Base-by-base conservation (phyloP, 2,113 vertebrate species). In the Corythornis madagascariensis region DNA sequence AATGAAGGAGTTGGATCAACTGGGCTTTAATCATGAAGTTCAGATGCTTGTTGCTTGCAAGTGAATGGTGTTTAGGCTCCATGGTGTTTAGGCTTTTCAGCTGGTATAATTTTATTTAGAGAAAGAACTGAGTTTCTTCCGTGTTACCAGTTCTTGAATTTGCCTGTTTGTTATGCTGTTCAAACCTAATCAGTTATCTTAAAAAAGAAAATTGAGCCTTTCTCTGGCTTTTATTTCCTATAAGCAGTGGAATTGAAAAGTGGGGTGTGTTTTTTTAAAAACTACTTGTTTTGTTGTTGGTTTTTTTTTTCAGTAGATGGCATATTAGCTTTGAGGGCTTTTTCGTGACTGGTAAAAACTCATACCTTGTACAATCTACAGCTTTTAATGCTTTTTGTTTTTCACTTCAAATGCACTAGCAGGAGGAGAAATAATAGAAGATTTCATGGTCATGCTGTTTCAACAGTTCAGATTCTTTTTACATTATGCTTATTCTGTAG, bases 1-100 rank as follows among this genome's bases (percentile, higher is more conserved):
- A 88, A 86, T 67, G 86, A 83, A 91, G 93, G 65, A 50, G 79
- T 64, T 83, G 92, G 69, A 88, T 94, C 83, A 53, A 83, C 61
- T 60, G 80, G 73, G 25, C 93, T 95, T 93, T 81, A 73, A 56
- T 93, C 72, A 42, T 89, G 9, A 83, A 78, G 73, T 95, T 86
- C 71, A 43, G 47, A 65, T 93, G 91, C 83, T 88, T 83, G 76
- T 63, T 83, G 79, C 80, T 75, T 63, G 33, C 72, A n/a, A 48
- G 61, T 71, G 69, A 89, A 85, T 38, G 59, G 38, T 38, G 38
- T 38, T 38, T 38, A 38, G 38, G 42, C 55, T 92, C 83, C 7
- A 4, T n/a, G 75, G 40, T 57, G 71, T 45, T 89, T 3, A 40
- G 33, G 24, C 22, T 57, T 83, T 63, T 83, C 64, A 56, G 52